Base-by-base conservation (phyloP, 2,888 invertebrate genomes). In the Nomada goodeniana region DNA sequence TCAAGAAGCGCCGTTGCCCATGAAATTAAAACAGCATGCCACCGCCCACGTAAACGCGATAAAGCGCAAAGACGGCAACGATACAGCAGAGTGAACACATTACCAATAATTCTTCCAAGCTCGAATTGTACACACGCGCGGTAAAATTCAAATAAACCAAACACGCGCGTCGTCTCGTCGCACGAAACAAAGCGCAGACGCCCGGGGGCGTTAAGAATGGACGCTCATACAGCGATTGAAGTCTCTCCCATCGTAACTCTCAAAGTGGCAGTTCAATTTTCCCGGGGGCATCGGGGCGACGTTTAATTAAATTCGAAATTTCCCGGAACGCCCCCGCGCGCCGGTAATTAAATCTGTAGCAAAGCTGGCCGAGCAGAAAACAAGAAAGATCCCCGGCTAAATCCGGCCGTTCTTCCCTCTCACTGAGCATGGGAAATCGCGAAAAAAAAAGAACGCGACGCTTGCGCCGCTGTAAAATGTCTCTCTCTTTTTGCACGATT, bases 271-370 rank as follows among this genome's bases (percentile, higher is more conserved):
- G 44, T 64, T 63, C 44, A 47, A 70, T 70, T 47, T 70, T 29
- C 59, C n/a, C 26, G 57, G 15, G 47, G n/a, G 18, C 26, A 59
- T 29, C 29, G n/a, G 26, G 23, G 23, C n/a, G 44, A 59, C 47
- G 47, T 73, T 65, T 9, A 29, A 65, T 52, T 65, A 52, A 52
- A 52, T 36, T 65, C 29, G 65, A 52, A 29, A 65, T 65, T 65
- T n/a, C 52, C 26, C 7, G 2, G 18, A 29, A 36, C 29, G 10
- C 59, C 29, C 7, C 15, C 7, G 29, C 18, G 29, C 29, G 18
- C n/a, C 26, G 55, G 42, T 64, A 73, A 73, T 55, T 64, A 64
- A 73, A 73, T 73, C 26, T 52, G 44, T 53, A 52, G 18, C 60
- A 52, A 69, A 60, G 50, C n/a, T 53, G 69, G 69, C 23, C 15